These are phyloP conservation scores for Syrmaticus mikado DNA, from an alignment of 2,113 vertebrate genomes.

Conservation along the genomic window DNA sequence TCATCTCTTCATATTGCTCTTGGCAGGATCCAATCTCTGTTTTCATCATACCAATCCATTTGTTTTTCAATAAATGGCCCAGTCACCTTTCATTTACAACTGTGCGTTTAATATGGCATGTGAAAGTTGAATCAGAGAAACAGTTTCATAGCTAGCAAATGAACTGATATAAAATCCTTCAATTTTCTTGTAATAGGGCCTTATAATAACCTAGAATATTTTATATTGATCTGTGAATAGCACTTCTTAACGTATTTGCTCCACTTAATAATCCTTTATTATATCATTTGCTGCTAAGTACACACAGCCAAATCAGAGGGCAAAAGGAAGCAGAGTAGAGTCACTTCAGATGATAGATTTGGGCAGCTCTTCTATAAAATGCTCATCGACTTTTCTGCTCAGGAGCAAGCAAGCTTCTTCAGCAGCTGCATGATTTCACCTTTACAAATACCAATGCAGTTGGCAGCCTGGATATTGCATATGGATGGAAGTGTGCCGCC, in stretches of 20 bases:
- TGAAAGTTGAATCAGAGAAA: constrained; percentile 7
- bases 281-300: neutral
- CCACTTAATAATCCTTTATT: constrained; percentile 16
- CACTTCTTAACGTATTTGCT: neutral
- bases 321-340: neutral
- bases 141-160: constrained; percentile 43
- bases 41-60: neutral
- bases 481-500: neutral
- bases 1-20: constrained; percentile 28
- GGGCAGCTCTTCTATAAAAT: neutral
- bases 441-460: constrained; percentile 32
- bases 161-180: constrained; percentile 16
- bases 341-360: neutral
- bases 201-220: constrained; percentile 35
- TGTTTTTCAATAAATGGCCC: constrained; percentile 1
- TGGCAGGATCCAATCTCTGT: neutral
- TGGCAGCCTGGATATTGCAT: neutral
- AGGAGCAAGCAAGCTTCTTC: neutral
- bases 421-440: constrained; percentile 5
- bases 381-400: neutral
- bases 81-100: constrained; percentile 1
- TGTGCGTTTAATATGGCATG: neutral
- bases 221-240: constrained; percentile 5
- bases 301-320: neutral
- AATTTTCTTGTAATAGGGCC: neutral